Evolutionary conservation across 2,888 invertebrate genomes (phyloP).

Genomic region (Trisateles emortualis): DNA sequence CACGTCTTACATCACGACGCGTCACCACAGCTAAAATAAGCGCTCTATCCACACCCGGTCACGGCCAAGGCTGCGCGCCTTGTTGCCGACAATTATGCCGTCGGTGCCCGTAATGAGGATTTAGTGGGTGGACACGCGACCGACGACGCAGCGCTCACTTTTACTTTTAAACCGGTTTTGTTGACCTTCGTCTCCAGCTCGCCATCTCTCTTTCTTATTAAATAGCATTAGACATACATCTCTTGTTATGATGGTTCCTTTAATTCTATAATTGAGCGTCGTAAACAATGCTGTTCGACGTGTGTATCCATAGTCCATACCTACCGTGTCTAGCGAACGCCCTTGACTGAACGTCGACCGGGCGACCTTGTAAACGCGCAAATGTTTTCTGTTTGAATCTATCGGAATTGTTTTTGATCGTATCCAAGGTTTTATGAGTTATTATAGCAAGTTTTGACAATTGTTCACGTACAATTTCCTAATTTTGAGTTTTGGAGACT

Average conservation of each 20-base stretch:
- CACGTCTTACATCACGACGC: constrained; percentile 79
- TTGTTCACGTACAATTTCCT: constrained; percentile 22
- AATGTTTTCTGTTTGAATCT: constrained; percentile 78
- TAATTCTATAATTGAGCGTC: constrained; percentile 41
- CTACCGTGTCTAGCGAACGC: constrained; percentile 77
- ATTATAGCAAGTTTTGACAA: constrained; percentile 41
- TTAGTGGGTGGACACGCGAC: constrained; percentile 83
- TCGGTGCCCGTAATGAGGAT: constrained; percentile 80
- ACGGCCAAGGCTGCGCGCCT: constrained; percentile 85
- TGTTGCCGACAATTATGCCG: constrained; percentile 78
- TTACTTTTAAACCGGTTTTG: constrained; percentile 83
- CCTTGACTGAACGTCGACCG: constrained; percentile 84
- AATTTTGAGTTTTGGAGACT: constrained; percentile 1
- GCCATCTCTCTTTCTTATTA: constrained; percentile 34
- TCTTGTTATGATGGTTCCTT: constrained; percentile 22
- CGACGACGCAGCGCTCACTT: constrained; percentile 71
- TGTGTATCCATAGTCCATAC: constrained; percentile 56
- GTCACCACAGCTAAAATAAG: constrained; percentile 83
- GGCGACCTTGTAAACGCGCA: constrained; percentile 80
- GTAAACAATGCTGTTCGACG: constrained; percentile 63
- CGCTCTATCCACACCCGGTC: constrained; percentile 81
- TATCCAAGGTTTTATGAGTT: constrained; percentile 49
- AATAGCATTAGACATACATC: constrained; percentile 34
- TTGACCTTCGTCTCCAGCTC: constrained; percentile 68
- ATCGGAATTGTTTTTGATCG: constrained; percentile 70